These are phyloP conservation scores for Eulemur rubriventer DNA, from an alignment of 2,797 vertebrate species.

Conservation along the genomic window DNA sequence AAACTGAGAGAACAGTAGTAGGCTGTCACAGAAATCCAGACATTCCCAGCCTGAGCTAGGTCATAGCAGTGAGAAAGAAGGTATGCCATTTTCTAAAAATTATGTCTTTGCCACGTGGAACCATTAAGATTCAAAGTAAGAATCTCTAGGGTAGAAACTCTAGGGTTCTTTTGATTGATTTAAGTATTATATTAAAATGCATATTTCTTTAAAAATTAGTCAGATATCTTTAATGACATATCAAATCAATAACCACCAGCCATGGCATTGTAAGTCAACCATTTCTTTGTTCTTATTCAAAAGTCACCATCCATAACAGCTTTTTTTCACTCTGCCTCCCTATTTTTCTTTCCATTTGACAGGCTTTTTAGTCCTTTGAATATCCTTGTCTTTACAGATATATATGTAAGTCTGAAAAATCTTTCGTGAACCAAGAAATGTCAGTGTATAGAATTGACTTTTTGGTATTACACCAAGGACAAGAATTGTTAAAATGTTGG, in stretches of 20 bases:
- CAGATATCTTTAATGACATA: background rate
- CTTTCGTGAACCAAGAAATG: background rate
- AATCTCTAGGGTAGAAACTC: background rate
- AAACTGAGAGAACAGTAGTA: background rate
- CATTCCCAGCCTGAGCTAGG: background rate
- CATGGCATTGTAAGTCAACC: background rate
- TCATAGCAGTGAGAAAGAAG: background rate
- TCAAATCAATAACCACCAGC: background rate
- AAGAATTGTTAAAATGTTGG: background rate
- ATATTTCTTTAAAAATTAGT: background rate
- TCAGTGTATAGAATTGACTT: background rate
- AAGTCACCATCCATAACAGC: background rate
- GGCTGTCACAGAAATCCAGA: background rate
- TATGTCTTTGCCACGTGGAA: background rate
- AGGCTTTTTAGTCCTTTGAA: background rate
- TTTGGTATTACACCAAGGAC: background rate
- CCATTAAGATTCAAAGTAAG: background rate
- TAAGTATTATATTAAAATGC: background rate
- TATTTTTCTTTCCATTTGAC: background rate
- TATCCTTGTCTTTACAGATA: background rate
- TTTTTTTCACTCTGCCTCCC: background rate
- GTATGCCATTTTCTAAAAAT: background rate
- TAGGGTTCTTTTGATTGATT: background rate
- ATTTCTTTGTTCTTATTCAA: background rate
- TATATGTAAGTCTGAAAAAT: background rate